Conservation (phyloP, 2,113 vertebrate genomes). For the Hemichromis elongatus region DNA sequence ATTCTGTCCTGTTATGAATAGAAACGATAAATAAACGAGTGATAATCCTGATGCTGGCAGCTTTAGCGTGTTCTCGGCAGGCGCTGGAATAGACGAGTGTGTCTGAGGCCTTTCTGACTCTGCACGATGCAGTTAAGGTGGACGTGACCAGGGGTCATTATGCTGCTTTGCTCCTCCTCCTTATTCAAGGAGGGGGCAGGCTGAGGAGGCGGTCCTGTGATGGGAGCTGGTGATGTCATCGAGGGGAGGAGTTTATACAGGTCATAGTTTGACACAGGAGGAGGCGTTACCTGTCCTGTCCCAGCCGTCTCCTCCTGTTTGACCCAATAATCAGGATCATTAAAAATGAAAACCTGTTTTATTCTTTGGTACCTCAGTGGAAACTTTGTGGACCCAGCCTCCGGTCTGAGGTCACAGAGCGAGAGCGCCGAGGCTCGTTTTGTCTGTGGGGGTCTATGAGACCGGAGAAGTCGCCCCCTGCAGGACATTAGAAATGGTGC, state of each 20-base stretch:
- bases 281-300: neutral
- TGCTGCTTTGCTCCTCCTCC: too few relatives aligned
- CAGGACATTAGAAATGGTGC: neutral
- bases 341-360: neutral
- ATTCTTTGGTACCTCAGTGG: neutral
- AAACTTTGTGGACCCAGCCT: neutral
- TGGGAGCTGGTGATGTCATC: neutral
- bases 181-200: neutral
- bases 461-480: neutral
- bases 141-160: neutral
- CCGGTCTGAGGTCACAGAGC: neutral
- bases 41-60: neutral
- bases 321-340: neutral
- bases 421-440: neutral
- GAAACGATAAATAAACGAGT: neutral
- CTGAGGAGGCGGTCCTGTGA: neutral
- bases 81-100: too few relatives aligned
- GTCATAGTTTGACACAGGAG: neutral
- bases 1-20: neutral
- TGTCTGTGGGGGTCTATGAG: neutral
- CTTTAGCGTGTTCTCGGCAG: neutral
- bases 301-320: neutral
- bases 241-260: neutral
- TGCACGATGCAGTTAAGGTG: neutral
- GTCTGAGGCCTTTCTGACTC: neutral